Percentiles rank a stretch among this genome's conserved stretches.
phyloP scores from a whole-genome alignment of 1,140 invertebrate genomes.

The Trissolcus basalis region DNA sequence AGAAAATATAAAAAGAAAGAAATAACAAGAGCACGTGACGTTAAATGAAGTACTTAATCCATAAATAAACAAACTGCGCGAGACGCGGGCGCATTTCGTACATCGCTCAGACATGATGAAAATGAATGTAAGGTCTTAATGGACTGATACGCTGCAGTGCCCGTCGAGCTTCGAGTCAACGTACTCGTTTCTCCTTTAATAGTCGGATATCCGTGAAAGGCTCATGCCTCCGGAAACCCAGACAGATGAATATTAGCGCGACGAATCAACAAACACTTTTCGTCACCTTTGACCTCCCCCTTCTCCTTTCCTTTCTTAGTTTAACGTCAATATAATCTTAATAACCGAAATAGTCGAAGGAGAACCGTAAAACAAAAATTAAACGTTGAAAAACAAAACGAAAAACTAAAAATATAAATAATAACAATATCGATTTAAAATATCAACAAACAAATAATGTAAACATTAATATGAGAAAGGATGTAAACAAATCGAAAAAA shows the following conservation, averaged over 20 bases:
- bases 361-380: no score
- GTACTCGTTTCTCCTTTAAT: constrained; percentile 59
- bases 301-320: background rate
- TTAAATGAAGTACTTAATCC: constrained; percentile 1
- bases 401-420: no score
- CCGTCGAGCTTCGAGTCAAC: constrained; percentile 53
- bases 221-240: constrained; percentile 48
- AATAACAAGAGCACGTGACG: background rate
- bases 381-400: no score
- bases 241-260: constrained; percentile 50
- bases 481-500: no score
- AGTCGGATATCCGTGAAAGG: constrained; percentile 60
- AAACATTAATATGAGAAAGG: no score
- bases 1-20: no score
- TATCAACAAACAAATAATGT: no score
- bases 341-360: no score
- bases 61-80: constrained; percentile 19
- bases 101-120: constrained; percentile 34
- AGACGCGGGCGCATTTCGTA: constrained; percentile 17
- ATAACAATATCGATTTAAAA: no score
- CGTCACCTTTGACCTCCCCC: background rate
- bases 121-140: constrained; percentile 52
- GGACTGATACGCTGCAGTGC: constrained; percentile 45
- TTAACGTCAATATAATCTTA: no score
- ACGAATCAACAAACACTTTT: constrained; percentile 25